These are phyloP conservation scores for Brachypodius melanocephalos DNA, from an alignment of 2,113 vertebrate species.

Conservation along the genomic window DNA sequence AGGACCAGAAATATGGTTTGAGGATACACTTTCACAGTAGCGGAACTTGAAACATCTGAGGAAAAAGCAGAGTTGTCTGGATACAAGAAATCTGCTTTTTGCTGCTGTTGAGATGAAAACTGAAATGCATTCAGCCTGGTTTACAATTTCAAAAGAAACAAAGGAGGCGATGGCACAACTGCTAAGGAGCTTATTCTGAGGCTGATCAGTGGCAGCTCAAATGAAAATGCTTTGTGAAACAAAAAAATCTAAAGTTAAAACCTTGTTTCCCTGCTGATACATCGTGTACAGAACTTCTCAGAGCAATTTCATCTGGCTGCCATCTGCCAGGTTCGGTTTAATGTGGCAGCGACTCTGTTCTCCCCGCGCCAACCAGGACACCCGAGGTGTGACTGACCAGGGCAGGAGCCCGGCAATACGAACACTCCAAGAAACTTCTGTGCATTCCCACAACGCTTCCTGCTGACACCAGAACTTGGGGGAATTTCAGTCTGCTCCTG, in stretches of 20 bases:
- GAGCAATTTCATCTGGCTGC: background rate
- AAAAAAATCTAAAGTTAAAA: background rate
- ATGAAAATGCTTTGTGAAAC: background rate
- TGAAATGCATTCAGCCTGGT: background rate
- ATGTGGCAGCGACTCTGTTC: background rate
- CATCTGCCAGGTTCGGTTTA: background rate
- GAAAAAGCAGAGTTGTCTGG: background rate
- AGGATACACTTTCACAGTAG: background rate
- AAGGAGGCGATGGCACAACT: background rate
- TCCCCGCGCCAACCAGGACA: background rate
- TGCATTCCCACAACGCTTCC: background rate
- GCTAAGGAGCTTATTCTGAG: background rate
- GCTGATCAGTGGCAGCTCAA: background rate
- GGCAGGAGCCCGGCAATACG: accelerated
- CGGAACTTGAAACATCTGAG: background rate
- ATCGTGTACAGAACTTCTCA: too few relatives aligned
- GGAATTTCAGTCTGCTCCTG: background rate
- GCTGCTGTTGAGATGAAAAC: background rate
- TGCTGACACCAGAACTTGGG: background rate
- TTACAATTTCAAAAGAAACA: background rate
- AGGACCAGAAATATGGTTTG: background rate
- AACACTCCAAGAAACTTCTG: background rate
- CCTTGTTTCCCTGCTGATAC: background rate
- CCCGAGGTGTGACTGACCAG: accelerated
- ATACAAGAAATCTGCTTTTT: background rate